Conservation (phyloP, 2,797 vertebrate genomes). For the Caiman crocodilus region DNA sequence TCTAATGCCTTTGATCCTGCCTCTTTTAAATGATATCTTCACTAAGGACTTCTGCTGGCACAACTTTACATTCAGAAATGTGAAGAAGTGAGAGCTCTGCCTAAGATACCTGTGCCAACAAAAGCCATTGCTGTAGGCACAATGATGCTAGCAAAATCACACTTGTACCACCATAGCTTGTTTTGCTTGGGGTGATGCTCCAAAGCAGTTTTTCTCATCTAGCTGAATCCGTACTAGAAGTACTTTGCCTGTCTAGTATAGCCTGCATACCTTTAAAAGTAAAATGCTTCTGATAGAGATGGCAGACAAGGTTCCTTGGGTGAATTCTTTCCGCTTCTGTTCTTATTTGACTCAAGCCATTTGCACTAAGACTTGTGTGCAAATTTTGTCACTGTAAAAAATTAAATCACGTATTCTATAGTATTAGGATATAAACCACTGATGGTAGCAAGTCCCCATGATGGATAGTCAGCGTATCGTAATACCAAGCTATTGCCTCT, state of each 20-base stretch:
- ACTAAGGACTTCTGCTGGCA: not conserved
- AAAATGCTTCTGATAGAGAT: no score
- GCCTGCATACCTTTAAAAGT: no score
- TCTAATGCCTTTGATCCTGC: not conserved
- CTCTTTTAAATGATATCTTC: rapidly evolving
- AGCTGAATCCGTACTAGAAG: no score
- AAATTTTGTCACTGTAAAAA: not conserved
- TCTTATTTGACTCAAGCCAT: not conserved
- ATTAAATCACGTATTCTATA: not conserved
- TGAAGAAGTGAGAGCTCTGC: not conserved
- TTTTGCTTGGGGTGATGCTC: no score
- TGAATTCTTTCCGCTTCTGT: not conserved
- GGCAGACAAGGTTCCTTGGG: no score
- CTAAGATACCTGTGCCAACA: not conserved
- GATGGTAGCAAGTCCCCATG: not conserved
- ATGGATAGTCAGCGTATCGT: not conserved
- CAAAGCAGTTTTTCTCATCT: no score
- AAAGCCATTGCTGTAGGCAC: not conserved
- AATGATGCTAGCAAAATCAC: no score
- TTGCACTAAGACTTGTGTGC: not conserved
- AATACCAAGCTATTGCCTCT: not conserved
- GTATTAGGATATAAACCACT: not conserved
- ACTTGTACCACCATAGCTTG: no score
- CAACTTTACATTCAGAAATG: not conserved
- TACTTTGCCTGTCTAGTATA: no score